Evolutionary conservation across 2,888 invertebrate genomes (phyloP), one percentile per base, ranked within the genome.

Genomic region (Rhagonycha fulva): DNA sequence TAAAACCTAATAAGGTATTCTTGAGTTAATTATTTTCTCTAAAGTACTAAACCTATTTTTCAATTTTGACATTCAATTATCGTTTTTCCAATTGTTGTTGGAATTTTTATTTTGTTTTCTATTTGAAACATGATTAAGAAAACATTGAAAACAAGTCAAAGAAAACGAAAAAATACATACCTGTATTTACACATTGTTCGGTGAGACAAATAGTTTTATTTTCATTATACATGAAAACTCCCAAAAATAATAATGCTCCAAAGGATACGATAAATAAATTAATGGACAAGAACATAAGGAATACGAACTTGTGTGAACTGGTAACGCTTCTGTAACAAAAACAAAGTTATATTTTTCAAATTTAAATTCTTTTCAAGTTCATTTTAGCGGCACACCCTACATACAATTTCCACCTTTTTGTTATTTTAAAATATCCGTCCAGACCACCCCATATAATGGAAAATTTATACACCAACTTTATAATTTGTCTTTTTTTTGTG

Each of bases 161-260:
- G n/a, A 47, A 47, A n/a, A n/a, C 5, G 47, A 74, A 69, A 62
- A 74, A 70, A 24, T 62, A 71, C 76, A 24, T 80, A 93, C 93
- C 92, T 83, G 92, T 92, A 75, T 89, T 90, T 19, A 93, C 90
- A 83, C 92, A 93, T 81, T 91, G 90, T 83, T 91, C 91, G 81
- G 88, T 91, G 84, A 92, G 85, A 83, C 92, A 93, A 62, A 90
- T 88, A 62, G 87, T 83, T 0, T 88, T 87, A 68, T 86, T 87
- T 79, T 84, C 85, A 84, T 89, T 86, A 69, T 90, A 87, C 62
- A 89, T 88, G 77, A 90, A 86, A 77, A 89, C 88, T 0, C 88
- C 84, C 47, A 90, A 89, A 85, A 90, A 89, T 12, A 90, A 84
- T 2, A 89, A 89, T 11, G 90, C 88, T 5, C 89, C 89, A 72